Conservation (phyloP, 2,797 vertebrate species). For the Meriones psammophilus region DNA sequence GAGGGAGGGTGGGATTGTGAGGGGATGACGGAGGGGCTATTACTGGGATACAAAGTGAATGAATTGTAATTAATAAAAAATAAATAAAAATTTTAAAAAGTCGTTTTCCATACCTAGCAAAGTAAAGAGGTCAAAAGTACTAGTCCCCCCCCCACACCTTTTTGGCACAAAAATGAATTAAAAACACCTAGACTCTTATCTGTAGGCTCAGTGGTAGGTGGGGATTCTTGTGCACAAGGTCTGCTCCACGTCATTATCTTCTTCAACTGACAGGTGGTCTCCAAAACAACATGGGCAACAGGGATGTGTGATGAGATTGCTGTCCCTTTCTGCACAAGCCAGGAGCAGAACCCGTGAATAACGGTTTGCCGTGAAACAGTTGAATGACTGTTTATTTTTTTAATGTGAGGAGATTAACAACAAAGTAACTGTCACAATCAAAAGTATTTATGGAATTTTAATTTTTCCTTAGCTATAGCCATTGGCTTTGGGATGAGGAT, state of each 20-base stretch:
- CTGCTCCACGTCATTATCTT: conserved; percentile 16
- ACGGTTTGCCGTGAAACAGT: background rate
- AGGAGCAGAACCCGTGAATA: background rate
- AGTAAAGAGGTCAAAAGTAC: conserved; percentile 3
- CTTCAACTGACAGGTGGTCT: conserved; percentile 66
- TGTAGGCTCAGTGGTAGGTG: conserved; percentile 7
- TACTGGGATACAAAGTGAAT: too few species aligned
- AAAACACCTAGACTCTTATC: background rate
- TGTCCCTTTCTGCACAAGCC: conserved; percentile 27
- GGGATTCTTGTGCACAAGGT: background rate
- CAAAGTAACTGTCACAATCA: background rate
- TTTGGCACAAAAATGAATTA: background rate
- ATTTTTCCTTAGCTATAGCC: background rate
- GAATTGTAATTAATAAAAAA: too few species aligned
- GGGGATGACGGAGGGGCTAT: too few species aligned
- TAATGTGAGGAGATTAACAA: background rate
- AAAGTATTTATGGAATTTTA: conserved; percentile 56
- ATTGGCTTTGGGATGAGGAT: background rate
- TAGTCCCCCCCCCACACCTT: background rate
- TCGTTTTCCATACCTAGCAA: background rate
- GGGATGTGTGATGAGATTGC: conserved; percentile 9
- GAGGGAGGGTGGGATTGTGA: too few species aligned
- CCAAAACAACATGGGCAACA: conserved; percentile 34
- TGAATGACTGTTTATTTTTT: conserved; percentile 21
- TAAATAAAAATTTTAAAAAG: background rate